Conservation (phyloP, 2,888 invertebrate genomes). For the Stegana nigrithorax region DNA sequence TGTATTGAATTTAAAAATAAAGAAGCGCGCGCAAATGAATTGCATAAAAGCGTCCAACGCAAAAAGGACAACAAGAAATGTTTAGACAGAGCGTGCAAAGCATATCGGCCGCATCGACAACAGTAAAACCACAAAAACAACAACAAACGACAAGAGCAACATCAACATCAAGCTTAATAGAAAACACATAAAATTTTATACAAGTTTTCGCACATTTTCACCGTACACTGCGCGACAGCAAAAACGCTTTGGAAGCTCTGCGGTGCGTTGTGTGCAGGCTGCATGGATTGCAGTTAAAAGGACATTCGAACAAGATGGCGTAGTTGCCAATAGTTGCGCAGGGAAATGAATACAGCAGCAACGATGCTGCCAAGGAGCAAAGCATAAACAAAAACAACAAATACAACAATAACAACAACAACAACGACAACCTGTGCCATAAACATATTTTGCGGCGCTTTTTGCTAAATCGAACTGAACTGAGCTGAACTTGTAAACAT, state of each 20-base stretch:
- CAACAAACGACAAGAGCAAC: neutral
- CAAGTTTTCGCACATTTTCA: slow-evolving; percentile 18
- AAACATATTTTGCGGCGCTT: slow-evolving; percentile 3
- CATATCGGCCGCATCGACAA: too few species aligned
- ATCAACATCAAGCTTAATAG: slow-evolving; percentile 36
- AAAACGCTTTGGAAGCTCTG: neutral
- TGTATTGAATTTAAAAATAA: slow-evolving; percentile 53
- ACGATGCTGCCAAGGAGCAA: neutral
- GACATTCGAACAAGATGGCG: slow-evolving; percentile 7
- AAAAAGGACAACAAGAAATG: neutral
- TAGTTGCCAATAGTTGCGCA: neutral
- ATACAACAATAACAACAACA: neutral
- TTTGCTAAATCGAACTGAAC: slow-evolving; percentile 1
- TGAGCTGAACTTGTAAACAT: neutral
- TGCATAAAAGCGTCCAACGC: slow-evolving; percentile 22
- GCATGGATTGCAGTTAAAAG: slow-evolving; percentile 9
- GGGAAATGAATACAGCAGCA: too few species aligned
- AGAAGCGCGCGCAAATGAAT: slow-evolving; percentile 37
- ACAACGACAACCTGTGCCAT: neutral
- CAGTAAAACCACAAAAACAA: neutral
- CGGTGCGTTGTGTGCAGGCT: neutral
- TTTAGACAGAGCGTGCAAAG: too few species aligned
- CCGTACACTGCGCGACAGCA: neutral
- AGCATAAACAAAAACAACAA: neutral
- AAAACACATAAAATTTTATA: slow-evolving; percentile 53